Percentiles rank a stretch among this genome's conserved stretches.
Evolutionary conservation across 2,797 vertebrate species (phyloP).

Genomic region (Vultur gryphus): DNA sequence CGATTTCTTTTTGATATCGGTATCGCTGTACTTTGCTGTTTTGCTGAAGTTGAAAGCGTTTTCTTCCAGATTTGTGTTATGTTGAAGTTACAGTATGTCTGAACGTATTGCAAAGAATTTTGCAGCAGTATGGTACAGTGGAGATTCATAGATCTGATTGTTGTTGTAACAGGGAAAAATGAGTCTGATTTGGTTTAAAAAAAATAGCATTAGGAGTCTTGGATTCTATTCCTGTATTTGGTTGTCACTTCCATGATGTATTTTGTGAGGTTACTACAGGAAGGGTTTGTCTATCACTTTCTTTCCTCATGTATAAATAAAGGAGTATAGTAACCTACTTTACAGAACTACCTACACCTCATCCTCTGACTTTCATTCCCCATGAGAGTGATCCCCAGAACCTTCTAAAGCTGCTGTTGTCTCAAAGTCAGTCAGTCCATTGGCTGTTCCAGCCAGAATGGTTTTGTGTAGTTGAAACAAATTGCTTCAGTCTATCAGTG

Average conservation of each 20-base stretch:
- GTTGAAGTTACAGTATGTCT: neutral
- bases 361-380: neutral
- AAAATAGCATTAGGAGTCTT: neutral
- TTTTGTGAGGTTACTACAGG: neutral
- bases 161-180: neutral
- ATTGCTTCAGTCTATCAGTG: neutral
- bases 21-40: neutral
- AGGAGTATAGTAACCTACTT: neutral
- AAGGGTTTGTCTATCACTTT: neutral
- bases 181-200: neutral
- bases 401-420: neutral
- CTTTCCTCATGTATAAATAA: neutral
- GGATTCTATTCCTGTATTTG: neutral
- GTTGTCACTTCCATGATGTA: neutral
- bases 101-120: neutral
- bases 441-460: neutral
- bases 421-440: neutral
- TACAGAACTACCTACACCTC: neutral
- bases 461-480: neutral
- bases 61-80: neutral
- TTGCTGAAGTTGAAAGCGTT: rapidly evolving
- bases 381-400: neutral
- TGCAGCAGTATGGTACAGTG: neutral
- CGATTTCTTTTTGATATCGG: neutral
- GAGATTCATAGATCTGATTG: neutral